Evolutionary conservation across 1,140 invertebrate species (phyloP), one percentile per base, ranked within the genome.

Genomic region (Plutomurus gul): DNA sequence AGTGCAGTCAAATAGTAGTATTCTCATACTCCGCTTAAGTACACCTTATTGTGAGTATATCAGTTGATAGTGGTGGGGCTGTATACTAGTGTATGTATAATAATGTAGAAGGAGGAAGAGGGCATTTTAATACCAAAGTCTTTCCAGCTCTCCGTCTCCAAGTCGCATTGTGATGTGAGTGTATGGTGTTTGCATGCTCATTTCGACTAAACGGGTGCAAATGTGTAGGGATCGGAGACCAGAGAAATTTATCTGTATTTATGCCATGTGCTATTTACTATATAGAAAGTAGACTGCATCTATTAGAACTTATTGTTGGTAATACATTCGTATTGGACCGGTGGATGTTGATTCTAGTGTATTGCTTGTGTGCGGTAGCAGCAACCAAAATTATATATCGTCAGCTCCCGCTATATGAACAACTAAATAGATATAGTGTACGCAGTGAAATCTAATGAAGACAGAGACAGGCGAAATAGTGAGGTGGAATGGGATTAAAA

Each of bases 401-500:
- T 16, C 33, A 18, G 11, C 6, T 33, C 33, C 27, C 18, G 20
- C n/a, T 47, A 20, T 16, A 16, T 47, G 20, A 18, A 60, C 4
- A 33, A 27, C 27, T n/a, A n/a, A n/a, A n/a, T n/a, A n/a, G n/a
- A n/a, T n/a, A n/a, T n/a, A n/a, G n/a, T n/a, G n/a, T n/a, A n/a
- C n/a, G n/a, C n/a, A n/a, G n/a, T n/a, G n/a, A n/a, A 65, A 13
- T 65, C 56, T 65, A 65, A 65, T 65, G 56, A 33, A 65, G 56
- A 65, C 51, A 2, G 51, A 60, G 51, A 33, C 56, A 65, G 30
- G 56, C 22, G 27, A 33, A 65, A 33, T 65, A 33, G 25, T 65
- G 56, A 65, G 56, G 56, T 65, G 36, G 25, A 65, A 65, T 65
- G 56, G 56, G 56, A 65, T 65, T 65, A 65, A 65, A 65, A 33